Evolutionary conservation across 2,113 vertebrate species (phyloP), one percentile per base, ranked within the genome.

Genomic region (Indicator maculatus): DNA sequence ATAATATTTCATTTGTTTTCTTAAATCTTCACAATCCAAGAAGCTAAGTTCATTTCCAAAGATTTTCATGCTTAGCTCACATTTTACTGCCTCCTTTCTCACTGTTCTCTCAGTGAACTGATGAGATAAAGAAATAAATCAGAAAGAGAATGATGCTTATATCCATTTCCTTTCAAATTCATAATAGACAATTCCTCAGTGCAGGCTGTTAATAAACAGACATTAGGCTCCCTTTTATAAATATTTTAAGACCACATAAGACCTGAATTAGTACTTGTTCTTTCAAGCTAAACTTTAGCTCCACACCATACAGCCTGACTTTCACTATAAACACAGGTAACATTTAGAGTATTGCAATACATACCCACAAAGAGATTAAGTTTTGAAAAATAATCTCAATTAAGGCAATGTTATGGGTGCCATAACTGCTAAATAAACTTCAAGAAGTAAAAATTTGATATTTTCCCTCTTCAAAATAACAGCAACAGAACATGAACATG

Each of bases 41-140:
- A 98, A 97, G 24, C 88, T 97, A 88, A 99, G 91, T 91, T 99
- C 98, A 18, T 98, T 98, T 55, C 98, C 98, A 84, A 98, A 98
- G 87, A 99, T 95, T 91, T 98, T 99, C 36, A 98, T 71, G 30
- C 97, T 97, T 38, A 99, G 76, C 81, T 97, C 95, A 72, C 98
- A 99, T 39, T 50, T 96, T 50, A 98, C 93, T 7, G 4, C 31
- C 15, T 84, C 88, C 33, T 95, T 95, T 19, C 82, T 85, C 31
- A 67, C 47, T 2, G 19, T 96, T 83, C 92, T 91, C 61, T 90
- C 93, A 76, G 96, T 96, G 85, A 98, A 96, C 98, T 99, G 95
- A 41, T 9, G 4, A 5, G 52, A 69, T 31, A 72, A 69, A 84
- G 33, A 89, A 69, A 86, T 20, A 91, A 88, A 85, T 71, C 23